phyloP scores from a whole-genome alignment of 2,797 vertebrate species.

The Geotrypetes seraphini region DNA sequence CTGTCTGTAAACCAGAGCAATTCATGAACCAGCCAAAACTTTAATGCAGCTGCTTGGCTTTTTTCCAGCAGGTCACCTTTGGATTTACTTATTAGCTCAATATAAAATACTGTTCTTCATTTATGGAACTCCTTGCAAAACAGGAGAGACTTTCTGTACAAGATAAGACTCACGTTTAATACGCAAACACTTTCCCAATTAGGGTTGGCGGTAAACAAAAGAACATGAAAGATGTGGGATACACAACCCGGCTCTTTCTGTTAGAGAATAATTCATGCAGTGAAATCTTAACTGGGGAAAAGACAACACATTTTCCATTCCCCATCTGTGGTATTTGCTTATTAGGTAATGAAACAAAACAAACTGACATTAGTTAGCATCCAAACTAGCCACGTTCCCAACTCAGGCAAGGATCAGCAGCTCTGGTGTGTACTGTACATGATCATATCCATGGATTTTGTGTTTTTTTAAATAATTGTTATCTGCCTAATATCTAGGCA shows the following conservation, averaged over 20 bases:
- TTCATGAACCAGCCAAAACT: too few species aligned
- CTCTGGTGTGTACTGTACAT: too few species aligned
- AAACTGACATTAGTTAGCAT: background rate
- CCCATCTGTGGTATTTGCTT: background rate
- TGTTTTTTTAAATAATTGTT: too few species aligned
- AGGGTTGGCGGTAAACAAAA: background rate
- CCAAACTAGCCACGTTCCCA: background rate
- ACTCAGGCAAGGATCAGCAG: too few species aligned
- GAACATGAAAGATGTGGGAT: slow-evolving; percentile 1
- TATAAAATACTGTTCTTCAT: too few species aligned
- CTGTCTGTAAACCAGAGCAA: too few species aligned
- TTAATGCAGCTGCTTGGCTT: too few species aligned
- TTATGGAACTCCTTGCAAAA: background rate
- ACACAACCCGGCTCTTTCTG: background rate
- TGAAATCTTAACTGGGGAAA: background rate
- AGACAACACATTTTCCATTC: background rate
- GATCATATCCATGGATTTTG: too few species aligned
- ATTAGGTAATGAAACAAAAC: background rate
- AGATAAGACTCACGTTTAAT: background rate
- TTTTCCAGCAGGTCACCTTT: too few species aligned
- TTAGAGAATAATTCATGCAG: background rate
- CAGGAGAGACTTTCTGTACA: background rate
- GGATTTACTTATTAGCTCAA: too few species aligned
- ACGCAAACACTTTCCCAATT: background rate
- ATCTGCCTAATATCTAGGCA: too few species aligned